A percentile compares a stretch with the other conserved stretches of the same genome.
phyloP scores from a whole-genome alignment of 2,113 vertebrate species.

The Dipodomys stephensi region DNA sequence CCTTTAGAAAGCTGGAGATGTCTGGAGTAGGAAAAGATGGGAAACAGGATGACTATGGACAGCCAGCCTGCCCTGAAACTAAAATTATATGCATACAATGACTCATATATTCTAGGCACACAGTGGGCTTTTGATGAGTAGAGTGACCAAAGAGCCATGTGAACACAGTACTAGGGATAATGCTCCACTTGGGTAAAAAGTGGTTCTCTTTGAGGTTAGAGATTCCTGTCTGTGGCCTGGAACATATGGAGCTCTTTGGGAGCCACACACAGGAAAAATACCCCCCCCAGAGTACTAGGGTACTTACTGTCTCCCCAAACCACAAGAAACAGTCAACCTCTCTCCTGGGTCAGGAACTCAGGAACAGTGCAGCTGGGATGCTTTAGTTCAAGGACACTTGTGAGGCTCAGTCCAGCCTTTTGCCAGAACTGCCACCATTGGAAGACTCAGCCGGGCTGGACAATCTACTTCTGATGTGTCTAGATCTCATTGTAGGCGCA shows the following conservation, averaged over 20 bases:
- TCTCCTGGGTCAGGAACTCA: background rate
- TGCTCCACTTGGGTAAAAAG: background rate
- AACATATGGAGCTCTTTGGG: background rate
- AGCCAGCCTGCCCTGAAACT: rapidly evolving
- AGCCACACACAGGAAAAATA: background rate
- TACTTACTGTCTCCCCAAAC: background rate
- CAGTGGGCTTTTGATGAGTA: background rate
- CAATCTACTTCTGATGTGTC: rapidly evolving
- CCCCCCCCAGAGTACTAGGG: background rate
- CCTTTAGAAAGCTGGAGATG: background rate
- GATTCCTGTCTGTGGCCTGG: background rate
- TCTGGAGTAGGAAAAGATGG: rapidly evolving
- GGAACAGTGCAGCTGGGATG: no score
- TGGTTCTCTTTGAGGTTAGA: background rate
- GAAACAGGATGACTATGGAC: no score
- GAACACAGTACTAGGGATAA: no score
- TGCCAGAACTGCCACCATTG: background rate
- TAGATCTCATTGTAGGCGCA: background rate
- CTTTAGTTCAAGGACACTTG: background rate
- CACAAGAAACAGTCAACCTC: rapidly evolving
- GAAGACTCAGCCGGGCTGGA: background rate
- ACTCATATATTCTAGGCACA: rapidly evolving
- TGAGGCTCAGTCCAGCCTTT: background rate
- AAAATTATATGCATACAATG: rapidly evolving
- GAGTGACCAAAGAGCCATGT: background rate